Base-by-base conservation (phyloP, 2,888 invertebrate species). In the Cyrtodaria siliqua region DNA sequence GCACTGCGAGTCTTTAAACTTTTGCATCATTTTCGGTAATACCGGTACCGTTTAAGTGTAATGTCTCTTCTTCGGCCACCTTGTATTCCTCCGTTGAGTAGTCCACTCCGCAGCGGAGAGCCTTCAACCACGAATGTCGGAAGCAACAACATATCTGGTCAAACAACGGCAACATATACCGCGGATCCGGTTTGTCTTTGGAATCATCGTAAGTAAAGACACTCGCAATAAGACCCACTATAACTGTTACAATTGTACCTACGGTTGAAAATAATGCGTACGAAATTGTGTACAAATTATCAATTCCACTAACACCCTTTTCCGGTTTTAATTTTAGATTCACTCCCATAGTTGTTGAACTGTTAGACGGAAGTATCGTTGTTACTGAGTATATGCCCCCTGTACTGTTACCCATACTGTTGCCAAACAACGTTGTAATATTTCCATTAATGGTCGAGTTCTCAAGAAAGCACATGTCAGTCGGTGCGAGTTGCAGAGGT, bases 191-290 rank as follows among this genome's bases (percentile, higher is more conserved):
- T 20, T 40, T 40, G 60, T 74, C 74, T n/a, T 50, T 50, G 42
- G 49, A 40, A 12, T 61, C 23, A 33, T 68, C 50, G 38, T 59
- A 74, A 9, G 74, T 74, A 18, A 63, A 23, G 14, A 74, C 26
- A 59, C 74, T 74, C 9, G 52, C 63, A 6, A 63, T 6, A 20
- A 74, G 20, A 16, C 74, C 74, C 3, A 74, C 74, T 20, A 57
- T 27, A 9, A 74, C 3, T n/a, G 74, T 74, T 42, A 74, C 59
- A 9, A 57, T 18, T n/a, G 74, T 74, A 18, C 74, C 74, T 33
- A 69, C 44, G 2, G 74, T 69, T 16, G 74, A 68, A 40, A 63
- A 63, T 18, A 68, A 40, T 12, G 74, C 74, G 20, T 74, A 74
- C 6, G 74, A 74, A 2, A 74, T 20, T 4, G 63, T 74, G 42